These are phyloP conservation scores for Chloropsis cyanopogon DNA, from an alignment of 2,113 vertebrate genomes.

Conservation along the genomic window DNA sequence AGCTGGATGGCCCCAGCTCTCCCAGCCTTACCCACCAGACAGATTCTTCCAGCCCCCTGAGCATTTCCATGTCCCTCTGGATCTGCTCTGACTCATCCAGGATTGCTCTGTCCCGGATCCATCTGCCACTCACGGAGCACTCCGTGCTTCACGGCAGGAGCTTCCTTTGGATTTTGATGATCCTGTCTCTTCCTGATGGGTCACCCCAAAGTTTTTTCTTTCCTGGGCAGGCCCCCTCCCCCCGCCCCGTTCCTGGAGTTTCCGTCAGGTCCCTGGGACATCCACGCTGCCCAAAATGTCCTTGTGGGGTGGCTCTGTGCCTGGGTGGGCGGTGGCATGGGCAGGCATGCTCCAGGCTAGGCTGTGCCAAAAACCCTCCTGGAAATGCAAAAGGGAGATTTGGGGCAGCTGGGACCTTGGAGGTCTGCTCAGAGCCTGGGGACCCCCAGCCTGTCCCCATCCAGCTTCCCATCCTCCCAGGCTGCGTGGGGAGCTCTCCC, in stretches of 20 bases:
- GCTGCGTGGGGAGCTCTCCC: not conserved
- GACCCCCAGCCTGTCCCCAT: not conserved
- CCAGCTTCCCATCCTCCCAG: accelerated
- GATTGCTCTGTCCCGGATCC: not conserved
- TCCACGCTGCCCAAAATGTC: not conserved
- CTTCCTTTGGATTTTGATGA: not conserved
- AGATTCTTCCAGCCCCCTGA: not conserved
- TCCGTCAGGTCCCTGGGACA: not conserved
- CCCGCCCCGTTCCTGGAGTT: not conserved
- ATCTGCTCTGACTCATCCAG: accelerated
- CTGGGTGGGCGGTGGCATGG: accelerated
- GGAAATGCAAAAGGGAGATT: not conserved
- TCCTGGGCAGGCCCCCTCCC: not conserved
- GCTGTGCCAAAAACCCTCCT: not conserved
- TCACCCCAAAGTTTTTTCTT: not conserved
- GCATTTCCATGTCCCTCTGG: not conserved
- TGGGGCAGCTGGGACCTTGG: accelerated
- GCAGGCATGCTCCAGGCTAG: not conserved
- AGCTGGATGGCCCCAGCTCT: not conserved
- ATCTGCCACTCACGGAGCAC: accelerated
- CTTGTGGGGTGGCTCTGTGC: not conserved
- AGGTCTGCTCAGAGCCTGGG: not conserved
- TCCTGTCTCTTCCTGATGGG: not conserved
- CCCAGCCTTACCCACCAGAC: not conserved
- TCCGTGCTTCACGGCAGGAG: not conserved